Conservation (phyloP, 1,140 invertebrate species). For the Drosophila mayri region DNA sequence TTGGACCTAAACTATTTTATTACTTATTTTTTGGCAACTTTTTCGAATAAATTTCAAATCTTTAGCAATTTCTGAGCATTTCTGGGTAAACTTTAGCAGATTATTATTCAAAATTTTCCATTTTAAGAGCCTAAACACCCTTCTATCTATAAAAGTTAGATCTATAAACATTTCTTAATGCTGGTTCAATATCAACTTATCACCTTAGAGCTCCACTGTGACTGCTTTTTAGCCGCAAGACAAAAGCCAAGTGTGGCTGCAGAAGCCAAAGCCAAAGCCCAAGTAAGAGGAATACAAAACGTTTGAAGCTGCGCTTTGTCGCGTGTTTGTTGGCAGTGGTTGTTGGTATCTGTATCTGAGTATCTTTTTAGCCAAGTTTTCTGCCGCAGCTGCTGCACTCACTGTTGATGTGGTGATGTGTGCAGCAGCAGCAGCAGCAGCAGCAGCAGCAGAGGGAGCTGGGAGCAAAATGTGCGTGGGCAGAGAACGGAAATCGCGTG, state of each 20-base stretch:
- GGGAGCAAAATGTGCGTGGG: conserved; percentile 57
- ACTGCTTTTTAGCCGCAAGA: conserved; percentile 9
- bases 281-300: conserved; percentile 33
- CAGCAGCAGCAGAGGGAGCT: conserved; percentile 4
- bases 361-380: conserved; percentile 31
- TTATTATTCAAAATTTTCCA: not conserved
- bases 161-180: not conserved
- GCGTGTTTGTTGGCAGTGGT: conserved; percentile 28
- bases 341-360: conserved; percentile 7
- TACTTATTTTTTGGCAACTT: too few species aligned
- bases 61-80: fast-evolving
- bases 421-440: conserved; percentile 12
- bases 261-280: conserved; percentile 20
- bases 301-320: conserved; percentile 42
- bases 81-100: too few species aligned
- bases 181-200: too few species aligned
- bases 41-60: not conserved
- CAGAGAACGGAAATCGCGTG: conserved; percentile 75
- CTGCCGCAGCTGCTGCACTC: conserved; percentile 2
- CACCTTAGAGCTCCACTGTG: not conserved
- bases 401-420: conserved; percentile 47
- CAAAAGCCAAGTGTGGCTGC: conserved; percentile 13
- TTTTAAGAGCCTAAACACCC: not conserved
- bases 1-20: not conserved
- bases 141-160: not conserved